Evolutionary conservation across 2,888 invertebrate genomes (phyloP), one percentile per base, ranked within the genome.

Genomic region (Eupithecia centaureata): DNA sequence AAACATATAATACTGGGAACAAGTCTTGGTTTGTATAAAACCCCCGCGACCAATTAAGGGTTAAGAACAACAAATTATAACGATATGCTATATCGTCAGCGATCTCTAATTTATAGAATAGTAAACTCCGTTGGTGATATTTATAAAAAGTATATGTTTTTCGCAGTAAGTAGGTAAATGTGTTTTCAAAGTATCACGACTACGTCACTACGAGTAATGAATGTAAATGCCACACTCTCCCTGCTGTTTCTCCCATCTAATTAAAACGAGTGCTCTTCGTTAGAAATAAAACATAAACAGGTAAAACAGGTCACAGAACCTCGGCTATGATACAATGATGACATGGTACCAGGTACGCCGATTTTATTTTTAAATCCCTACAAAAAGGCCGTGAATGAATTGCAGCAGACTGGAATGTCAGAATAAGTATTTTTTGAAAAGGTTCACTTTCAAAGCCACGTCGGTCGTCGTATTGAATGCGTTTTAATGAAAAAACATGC

Each of bases 401-500:
- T 80, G 66, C 71, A 67, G 84, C 83, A 80, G 80, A 88, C 85
- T 82, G 85, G 88, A 88, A 91, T 87, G 90, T 90, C 91, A 89
- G 88, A 86, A 82, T 66, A 87, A 88, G 89, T 83, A 88, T 89
- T 90, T 91, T 91, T 90, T 92, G 85, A 90, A 92, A 92, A 90
- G 90, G 89, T 89, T 84, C 87, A 85, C 89, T 84, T 92, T 89
- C 84, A 92, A 91, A 92, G 91, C 91, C 83, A 84, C 90, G 89
- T 91, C 91, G 89, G 67, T 88, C 87, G 91, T 89, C 86, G 91
- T 90, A 92, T 92, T 93, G 92, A 93, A 93, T 93, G 91, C 89
- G 92, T 91, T 93, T 92, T 92, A 92, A 92, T 92, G 92, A 92
- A 93, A 93, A 92, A 92, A 92, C 92, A 92, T 91, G 91, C 91